Base-by-base conservation (phyloP, 1,140 invertebrate genomes). In the Dreissena rostriformis region DNA sequence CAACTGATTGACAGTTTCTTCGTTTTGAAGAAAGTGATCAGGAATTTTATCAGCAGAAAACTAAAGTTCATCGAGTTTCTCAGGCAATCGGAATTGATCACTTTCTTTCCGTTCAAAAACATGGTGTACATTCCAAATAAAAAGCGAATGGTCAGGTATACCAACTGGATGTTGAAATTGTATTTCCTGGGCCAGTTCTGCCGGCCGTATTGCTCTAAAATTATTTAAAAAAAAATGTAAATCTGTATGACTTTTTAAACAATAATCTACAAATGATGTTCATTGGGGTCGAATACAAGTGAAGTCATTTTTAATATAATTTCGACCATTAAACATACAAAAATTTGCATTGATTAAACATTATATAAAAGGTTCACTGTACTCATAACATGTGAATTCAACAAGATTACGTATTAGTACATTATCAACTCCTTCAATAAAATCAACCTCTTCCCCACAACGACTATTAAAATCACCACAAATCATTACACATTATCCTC, bases 401-500 rank as follows among this genome's bases (percentile, higher is more conserved):
- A 82, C 51, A n/a, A 78, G 39, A 61, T 83, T n/a, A 51, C 85
- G 61, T 0, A 28, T 24, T 22, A 29, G 29, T 8, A 78, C 51
- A 66, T 74, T 24, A 76, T 86, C 84, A 66, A 86, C 71, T 49
- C 81, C 80, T 14, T 61, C 71, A 70, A 78, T 77, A 86, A 71
- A 76, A 73, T 82, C 84, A 28, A 15, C 12, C 22, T 29, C 28
- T 66, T 61, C 24, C 1, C 73, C 84, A 53, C 78, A 82, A 17
- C 84, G 26, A 61, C 39, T 55, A 51, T 86, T 86, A 70, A 86
- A 86, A 77, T 82, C 84, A 71, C 84, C 84, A 77, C 80, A 83
- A 49, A 85, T 74, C 39, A 71, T 79, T 17, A 80, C 4, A 17
- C n/a, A n/a, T n/a, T n/a, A n/a, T n/a, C n/a, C n/a, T n/a, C n/a